These are phyloP conservation scores for Eulemur coronatus DNA, from an alignment of 2,797 vertebrate species.

Conservation along the genomic window DNA sequence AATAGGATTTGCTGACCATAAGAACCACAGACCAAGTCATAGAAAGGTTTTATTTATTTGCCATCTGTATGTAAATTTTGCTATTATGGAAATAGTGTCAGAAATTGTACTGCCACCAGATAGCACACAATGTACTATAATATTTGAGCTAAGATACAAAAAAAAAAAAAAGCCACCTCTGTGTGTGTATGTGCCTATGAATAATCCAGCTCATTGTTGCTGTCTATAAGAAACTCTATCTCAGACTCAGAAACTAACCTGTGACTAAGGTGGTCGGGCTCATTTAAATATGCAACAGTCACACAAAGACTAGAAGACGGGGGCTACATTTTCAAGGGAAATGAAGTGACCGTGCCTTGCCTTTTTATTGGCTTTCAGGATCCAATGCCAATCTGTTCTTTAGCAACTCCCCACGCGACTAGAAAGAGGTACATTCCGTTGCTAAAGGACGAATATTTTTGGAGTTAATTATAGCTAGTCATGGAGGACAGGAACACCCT, in stretches of 20 bases:
- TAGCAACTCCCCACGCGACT: neutral
- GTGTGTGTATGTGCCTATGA: neutral
- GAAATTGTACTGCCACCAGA: neutral
- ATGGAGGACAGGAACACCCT: neutral
- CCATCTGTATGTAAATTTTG: constrained; percentile 73
- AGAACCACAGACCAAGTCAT: neutral
- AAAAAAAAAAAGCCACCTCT: neutral
- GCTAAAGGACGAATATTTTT: neutral
- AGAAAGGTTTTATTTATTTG: constrained; percentile 58
- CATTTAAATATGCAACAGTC: neutral
- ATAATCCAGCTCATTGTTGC: neutral
- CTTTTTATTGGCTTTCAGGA: neutral
- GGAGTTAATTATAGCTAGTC: neutral
- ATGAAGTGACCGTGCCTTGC: rapidly evolving
- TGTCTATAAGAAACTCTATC: neutral
- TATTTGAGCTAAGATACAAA: neutral
- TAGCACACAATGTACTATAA: neutral
- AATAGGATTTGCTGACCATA: constrained; percentile 40
- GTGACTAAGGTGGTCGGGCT: neutral
- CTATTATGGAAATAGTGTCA: constrained; percentile 52
- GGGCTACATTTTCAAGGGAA: neutral
- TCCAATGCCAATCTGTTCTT: neutral
- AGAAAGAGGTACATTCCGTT: neutral
- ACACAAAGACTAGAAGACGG: neutral
- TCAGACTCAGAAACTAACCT: neutral